Evolutionary conservation across 2,113 vertebrate genomes (phyloP), one percentile per base, ranked within the genome.

Genomic region (Larimichthys crocea): DNA sequence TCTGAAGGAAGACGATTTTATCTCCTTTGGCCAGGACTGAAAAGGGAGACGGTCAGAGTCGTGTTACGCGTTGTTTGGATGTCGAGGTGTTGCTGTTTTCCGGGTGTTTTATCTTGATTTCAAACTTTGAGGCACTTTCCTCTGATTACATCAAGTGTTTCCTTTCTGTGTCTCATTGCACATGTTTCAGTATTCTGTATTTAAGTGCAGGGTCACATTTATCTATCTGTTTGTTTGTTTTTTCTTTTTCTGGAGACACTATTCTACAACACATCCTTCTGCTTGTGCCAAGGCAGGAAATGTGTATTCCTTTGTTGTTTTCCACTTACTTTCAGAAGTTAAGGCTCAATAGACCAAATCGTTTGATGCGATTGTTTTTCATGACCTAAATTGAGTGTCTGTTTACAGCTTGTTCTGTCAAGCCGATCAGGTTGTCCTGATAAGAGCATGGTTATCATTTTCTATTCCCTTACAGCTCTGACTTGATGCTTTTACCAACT

Each of bases 21-120:
- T 70, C 74, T 55, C 4, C 3, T 65, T 6, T 67, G 9, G 20
- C 5, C 14, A 46, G 63, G 68, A 82, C 24, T 73, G 68, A 19
- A 75, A 56, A 70, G 49, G 55, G 79, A 83, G 57, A 61, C 57
- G 68, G 73, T 22, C 20, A 49, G 74, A 59, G 69, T 74, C 50
- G 19, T 62, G 52, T 82, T 79, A 70, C 66, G 48, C 60, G 74
- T 3, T 29, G 42, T 19, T 56, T 7, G 66, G 63, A 61, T 77
- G 84, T n/a, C 68, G 11, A 48, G 66, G 22, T 52, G 66, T 65
- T 71, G 59, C 56, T 72, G 50, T 82, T 53, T 63, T 48, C 22
- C 14, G 24, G n/a, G 19, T 65, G 0, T 26, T 62, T 61, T 50
- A 62, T 50, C 62, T 80, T 29, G 31, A 73, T 50, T 44, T 80